Conservation (phyloP, 2,888 invertebrate species). For the Eupithecia exiguata region DNA sequence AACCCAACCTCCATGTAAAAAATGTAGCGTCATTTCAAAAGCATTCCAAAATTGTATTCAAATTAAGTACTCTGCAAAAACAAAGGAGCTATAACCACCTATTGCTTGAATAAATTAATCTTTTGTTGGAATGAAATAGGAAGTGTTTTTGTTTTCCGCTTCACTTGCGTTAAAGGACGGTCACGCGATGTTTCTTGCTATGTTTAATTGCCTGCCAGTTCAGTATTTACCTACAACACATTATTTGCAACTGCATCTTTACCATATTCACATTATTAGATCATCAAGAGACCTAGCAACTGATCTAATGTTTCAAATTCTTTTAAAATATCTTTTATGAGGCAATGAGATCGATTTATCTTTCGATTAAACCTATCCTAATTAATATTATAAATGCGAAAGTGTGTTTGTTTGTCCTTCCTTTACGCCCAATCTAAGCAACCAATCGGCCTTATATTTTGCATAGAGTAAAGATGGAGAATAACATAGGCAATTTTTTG, state of each 20-base stretch:
- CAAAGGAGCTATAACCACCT: slow-evolving; percentile 6
- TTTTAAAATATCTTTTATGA: too few relatives aligned
- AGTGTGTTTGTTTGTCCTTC: too few relatives aligned
- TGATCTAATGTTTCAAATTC: too few relatives aligned
- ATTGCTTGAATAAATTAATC: slow-evolving; percentile 12
- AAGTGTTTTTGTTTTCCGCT: slow-evolving; percentile 14
- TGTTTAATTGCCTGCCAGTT: slow-evolving; percentile 12
- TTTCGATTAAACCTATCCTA: too few relatives aligned
- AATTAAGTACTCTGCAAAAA: not conserved
- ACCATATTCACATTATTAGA: not conserved
- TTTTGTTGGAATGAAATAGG: slow-evolving; percentile 19
- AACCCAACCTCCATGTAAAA: not conserved
- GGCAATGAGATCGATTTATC: too few relatives aligned
- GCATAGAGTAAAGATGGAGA: too few relatives aligned
- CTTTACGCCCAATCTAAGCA: too few relatives aligned
- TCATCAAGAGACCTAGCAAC: not conserved
- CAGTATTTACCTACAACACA: not conserved
- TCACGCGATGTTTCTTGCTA: slow-evolving; percentile 16
- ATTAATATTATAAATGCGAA: too few relatives aligned
- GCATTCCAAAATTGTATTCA: not conserved
- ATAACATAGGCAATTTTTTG: too few relatives aligned
- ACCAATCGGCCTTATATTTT: too few relatives aligned
- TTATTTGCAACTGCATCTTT: not conserved
- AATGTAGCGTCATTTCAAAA: slow-evolving; percentile 8
- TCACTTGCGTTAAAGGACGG: slow-evolving; percentile 13